Evolutionary conservation across 2,113 vertebrate species (phyloP).

Genomic region (Ascaphus truei): DNA sequence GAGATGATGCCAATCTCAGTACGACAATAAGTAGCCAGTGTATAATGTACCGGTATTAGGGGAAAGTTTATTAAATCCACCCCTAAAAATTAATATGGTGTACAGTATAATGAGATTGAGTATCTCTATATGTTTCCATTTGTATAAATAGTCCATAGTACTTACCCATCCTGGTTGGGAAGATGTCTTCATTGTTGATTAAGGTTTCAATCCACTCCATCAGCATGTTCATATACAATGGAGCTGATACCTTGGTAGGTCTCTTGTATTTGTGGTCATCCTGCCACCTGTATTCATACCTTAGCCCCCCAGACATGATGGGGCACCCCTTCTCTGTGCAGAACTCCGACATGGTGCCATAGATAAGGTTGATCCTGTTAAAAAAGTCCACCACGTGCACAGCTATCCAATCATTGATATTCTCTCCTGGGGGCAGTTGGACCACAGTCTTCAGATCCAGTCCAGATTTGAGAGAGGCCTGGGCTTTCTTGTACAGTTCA

Average conservation of each 20-base stretch:
- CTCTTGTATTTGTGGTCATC: slow-evolving; percentile 86
- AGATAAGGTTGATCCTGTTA: slow-evolving; percentile 96
- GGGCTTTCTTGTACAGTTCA: slow-evolving; percentile 93
- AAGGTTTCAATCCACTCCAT: slow-evolving; percentile 97
- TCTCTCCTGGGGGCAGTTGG: slow-evolving; percentile 84
- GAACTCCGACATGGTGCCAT: slow-evolving; percentile 92
- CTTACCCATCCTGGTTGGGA: slow-evolving; percentile 94
- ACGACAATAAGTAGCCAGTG: too few relatives aligned
- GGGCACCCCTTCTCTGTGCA: slow-evolving; percentile 87
- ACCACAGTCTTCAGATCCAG: slow-evolving; percentile 90
- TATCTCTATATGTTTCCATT: too few relatives aligned
- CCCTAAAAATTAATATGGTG: too few relatives aligned
- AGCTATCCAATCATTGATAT: slow-evolving; percentile 89
- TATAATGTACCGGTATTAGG: too few relatives aligned
- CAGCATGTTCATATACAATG: slow-evolving; percentile 89
- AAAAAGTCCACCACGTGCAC: slow-evolving; percentile 97
- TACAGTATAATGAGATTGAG: too few relatives aligned
- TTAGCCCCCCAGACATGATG: slow-evolving; percentile 89
- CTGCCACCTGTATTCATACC: slow-evolving; percentile 95
- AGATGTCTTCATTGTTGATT: slow-evolving; percentile 92
- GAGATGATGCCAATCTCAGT: too few relatives aligned
- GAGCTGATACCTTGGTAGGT: slow-evolving; percentile 87
- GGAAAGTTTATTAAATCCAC: too few relatives aligned
- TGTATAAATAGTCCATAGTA: slow-evolving; percentile 4
- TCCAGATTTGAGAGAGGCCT: slow-evolving; percentile 92